A percentile compares a stretch with the other conserved stretches of the same genome.
Conservation (phyloP, 2,113 vertebrate species). For the Tachysurus vachellii region DNA sequence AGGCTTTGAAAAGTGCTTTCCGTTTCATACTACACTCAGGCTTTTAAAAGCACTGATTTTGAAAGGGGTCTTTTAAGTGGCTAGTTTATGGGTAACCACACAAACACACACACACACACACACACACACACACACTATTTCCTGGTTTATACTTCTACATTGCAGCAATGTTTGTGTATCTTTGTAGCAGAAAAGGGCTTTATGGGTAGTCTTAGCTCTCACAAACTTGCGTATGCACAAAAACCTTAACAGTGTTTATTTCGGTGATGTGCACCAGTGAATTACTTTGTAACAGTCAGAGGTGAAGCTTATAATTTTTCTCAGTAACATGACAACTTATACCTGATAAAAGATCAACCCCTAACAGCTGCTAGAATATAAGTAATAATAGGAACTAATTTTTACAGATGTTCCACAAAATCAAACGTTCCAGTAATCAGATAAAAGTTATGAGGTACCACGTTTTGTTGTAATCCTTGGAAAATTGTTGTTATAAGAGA, state of each 20-base stretch:
- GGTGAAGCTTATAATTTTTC: not conserved
- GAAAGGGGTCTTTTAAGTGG: conserved; percentile 57
- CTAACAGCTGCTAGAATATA: not conserved
- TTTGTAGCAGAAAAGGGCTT: not conserved
- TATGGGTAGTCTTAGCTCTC: not conserved
- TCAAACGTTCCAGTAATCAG: not conserved
- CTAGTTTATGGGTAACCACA: conserved; percentile 50
- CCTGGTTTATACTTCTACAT: not conserved
- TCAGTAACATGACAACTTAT: not conserved
- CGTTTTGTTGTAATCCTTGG: not conserved
- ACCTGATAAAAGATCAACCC: not conserved
- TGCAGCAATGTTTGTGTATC: not conserved
- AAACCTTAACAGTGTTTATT: not conserved
- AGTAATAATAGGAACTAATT: not conserved
- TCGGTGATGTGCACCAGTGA: not conserved
- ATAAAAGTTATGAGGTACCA: not conserved
- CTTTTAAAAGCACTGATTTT: conserved; percentile 46
- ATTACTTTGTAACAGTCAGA: not conserved
- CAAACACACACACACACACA: conserved; percentile 34
- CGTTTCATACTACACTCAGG: conserved; percentile 46
- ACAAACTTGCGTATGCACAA: not conserved
- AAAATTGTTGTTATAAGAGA: not conserved
- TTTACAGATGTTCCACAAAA: not conserved
- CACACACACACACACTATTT: not conserved
- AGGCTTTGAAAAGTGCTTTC: conserved; percentile 46